Percentiles rank a stretch among this genome's conserved stretches.
phyloP scores from a whole-genome alignment of 2,888 invertebrate species.

The Parnassius apollo region DNA sequence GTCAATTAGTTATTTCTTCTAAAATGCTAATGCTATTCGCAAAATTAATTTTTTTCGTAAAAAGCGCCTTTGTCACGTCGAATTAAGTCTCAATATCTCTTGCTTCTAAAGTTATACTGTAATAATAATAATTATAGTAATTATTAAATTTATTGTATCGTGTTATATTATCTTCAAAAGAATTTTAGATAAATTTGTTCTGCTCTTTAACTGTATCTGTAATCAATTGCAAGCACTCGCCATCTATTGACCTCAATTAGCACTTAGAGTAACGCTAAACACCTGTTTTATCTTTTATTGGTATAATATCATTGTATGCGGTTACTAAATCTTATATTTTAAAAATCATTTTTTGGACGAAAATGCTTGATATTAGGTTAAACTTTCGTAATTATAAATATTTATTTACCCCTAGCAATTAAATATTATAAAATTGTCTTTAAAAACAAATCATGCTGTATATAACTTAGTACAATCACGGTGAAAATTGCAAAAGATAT shows the following conservation, averaged over 20 bases:
- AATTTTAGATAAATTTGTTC: constrained; percentile 3
- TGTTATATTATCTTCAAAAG: constrained; percentile 39
- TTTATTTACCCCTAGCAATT: constrained; percentile 23
- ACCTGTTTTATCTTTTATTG: constrained; percentile 37
- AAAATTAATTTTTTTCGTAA: background rate
- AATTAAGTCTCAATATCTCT: constrained; percentile 42
- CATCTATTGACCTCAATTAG: constrained; percentile 13
- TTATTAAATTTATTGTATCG: constrained; percentile 15
- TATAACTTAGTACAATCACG: constrained; percentile 50
- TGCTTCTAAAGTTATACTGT: constrained; percentile 43
- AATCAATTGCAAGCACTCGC: constrained; percentile 7
- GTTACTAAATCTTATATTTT: constrained; percentile 30
- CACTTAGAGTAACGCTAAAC: constrained; percentile 12
- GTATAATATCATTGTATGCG: constrained; percentile 38
- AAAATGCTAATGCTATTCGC: no score
- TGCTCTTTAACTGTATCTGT: no score
- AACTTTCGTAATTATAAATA: constrained; percentile 23
- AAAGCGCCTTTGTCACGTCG: constrained; percentile 30
- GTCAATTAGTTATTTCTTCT: no score
- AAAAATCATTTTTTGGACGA: constrained; percentile 44
- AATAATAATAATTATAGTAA: no score
- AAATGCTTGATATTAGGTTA: constrained; percentile 33
- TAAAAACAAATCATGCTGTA: constrained; percentile 37
- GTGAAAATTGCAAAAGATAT: constrained; percentile 32
- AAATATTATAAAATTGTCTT: constrained; percentile 31